A percentile compares a stretch with the other conserved stretches of the same genome.
phyloP scores from a whole-genome alignment of 2,888 invertebrate genomes.

The Asteroscopus sphinx region DNA sequence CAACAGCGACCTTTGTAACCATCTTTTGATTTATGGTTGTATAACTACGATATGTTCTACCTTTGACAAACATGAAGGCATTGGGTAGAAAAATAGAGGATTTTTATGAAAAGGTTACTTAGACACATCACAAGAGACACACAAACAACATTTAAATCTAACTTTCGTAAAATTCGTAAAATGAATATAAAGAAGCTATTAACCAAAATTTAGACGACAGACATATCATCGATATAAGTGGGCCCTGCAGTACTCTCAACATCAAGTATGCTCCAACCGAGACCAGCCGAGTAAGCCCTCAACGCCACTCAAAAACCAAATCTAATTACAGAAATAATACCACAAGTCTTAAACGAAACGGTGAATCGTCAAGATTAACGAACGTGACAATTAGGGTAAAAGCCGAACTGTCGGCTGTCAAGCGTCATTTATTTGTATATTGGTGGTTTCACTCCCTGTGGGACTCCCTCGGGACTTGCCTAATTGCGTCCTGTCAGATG shows the following conservation, averaged over 20 bases:
- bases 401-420: constrained; percentile 53
- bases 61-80: no score
- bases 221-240: constrained; percentile 31
- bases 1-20: no score
- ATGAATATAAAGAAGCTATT: no score
- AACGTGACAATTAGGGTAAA: constrained; percentile 62
- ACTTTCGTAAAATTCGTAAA: no score
- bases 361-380: constrained; percentile 58
- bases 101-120: no score
- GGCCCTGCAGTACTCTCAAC: constrained; percentile 9
- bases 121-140: no score
- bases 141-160: no score
- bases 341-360: constrained; percentile 54
- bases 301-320: constrained; percentile 42
- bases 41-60: no score
- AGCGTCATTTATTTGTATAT: constrained; percentile 53
- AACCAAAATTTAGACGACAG: no score
- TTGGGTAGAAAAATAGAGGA: no score
- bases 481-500: constrained; percentile 54
- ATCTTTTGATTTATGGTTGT: no score
- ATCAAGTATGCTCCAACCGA: constrained; percentile 27
- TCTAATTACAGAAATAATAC: constrained; percentile 60
- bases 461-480: constrained; percentile 37
- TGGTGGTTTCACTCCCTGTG: constrained; percentile 44
- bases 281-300: constrained; percentile 35